Conservation (phyloP, 2,888 invertebrate species). For the Stenurella melanura region DNA sequence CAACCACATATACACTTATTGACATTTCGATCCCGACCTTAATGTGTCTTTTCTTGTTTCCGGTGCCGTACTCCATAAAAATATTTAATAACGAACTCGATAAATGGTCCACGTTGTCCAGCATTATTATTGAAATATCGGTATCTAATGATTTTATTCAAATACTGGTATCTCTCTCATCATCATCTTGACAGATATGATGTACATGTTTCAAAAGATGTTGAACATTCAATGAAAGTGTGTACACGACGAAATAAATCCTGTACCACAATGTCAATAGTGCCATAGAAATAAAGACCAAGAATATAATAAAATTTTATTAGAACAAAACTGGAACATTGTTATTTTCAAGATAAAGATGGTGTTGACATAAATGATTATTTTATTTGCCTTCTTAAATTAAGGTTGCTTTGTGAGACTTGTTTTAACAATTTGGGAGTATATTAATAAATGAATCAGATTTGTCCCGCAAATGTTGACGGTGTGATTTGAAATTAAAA, state of each 20-base stretch:
- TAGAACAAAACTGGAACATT: background rate
- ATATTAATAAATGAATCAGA: background rate
- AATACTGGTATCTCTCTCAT: too few relatives aligned
- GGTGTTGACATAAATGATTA: background rate
- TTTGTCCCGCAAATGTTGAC: background rate
- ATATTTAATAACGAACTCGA: too few relatives aligned
- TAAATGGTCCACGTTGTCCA: too few relatives aligned
- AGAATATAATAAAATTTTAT: background rate
- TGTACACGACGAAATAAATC: background rate
- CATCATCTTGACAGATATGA: too few relatives aligned
- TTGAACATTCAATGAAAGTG: background rate
- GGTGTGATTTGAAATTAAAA: background rate
- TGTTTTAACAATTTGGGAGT: background rate
- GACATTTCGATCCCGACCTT: too few relatives aligned
- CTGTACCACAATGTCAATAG: conserved; percentile 1
- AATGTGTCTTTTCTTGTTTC: too few relatives aligned
- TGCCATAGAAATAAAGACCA: background rate
- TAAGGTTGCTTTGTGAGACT: background rate
- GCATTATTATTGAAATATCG: too few relatives aligned
- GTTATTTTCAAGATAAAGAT: background rate
- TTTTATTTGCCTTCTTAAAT: background rate
- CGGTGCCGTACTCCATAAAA: too few relatives aligned
- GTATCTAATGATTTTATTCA: too few relatives aligned
- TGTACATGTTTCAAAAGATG: background rate
- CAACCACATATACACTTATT: too few relatives aligned